Evolutionary conservation across 2,797 vertebrate species (phyloP).

Genomic region (Argentina silus): DNA sequence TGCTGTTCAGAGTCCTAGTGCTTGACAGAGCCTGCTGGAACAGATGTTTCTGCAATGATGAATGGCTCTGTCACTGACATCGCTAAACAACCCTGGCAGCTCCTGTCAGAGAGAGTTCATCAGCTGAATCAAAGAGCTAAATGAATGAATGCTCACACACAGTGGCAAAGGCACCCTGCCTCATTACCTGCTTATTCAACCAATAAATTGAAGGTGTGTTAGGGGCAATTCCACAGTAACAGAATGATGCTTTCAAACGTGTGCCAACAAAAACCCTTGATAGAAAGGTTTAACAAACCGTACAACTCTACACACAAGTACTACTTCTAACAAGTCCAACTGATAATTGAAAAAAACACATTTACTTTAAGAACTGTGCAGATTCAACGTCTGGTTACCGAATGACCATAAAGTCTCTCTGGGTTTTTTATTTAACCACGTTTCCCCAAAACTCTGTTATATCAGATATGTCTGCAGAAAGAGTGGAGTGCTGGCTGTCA

Average conservation of each 20-base stretch:
- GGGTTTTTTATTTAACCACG: no score
- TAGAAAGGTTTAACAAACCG: no score
- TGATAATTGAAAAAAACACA: no score
- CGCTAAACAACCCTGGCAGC: constrained; percentile 21
- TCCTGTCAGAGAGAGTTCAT: constrained; percentile 9
- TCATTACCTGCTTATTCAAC: constrained; percentile 1
- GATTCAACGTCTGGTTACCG: no score
- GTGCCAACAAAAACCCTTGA: no score
- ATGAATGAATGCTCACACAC: not conserved
- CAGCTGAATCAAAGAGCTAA: constrained; percentile 2
- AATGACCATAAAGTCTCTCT: no score
- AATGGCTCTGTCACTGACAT: constrained; percentile 22
- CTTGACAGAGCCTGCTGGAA: constrained; percentile 27
- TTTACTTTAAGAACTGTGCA: no score
- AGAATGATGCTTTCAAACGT: not conserved
- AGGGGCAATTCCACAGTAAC: not conserved
- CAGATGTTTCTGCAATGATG: constrained; percentile 23
- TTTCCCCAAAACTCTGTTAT: no score
- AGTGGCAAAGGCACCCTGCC: not conserved
- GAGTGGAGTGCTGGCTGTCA: no score
- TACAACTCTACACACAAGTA: no score
- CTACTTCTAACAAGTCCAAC: no score
- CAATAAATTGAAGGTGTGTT: not conserved
- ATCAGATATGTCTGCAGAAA: no score
- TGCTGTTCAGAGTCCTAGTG: constrained; percentile 9